Conservation (phyloP, 2,797 vertebrate species). For the Enteromius radiatus region DNA sequence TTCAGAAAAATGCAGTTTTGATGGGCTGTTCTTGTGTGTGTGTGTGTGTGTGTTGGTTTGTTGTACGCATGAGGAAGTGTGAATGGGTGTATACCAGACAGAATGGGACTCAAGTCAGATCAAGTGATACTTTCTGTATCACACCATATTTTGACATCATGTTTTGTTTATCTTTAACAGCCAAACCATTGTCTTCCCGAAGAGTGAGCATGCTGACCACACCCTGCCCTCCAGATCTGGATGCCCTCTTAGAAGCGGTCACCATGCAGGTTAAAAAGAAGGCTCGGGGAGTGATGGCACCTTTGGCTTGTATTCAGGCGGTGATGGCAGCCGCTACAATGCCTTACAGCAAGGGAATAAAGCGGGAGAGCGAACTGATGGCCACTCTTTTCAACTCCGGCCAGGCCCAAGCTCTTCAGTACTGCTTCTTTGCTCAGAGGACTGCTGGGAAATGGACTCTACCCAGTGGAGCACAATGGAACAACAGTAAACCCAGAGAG, state of each 20-base stretch:
- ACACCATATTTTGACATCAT: slow-evolving; percentile 28
- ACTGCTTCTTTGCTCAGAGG: slow-evolving; percentile 89
- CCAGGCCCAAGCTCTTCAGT: slow-evolving; percentile 87
- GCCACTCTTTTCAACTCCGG: slow-evolving; percentile 76
- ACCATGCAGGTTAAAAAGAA: slow-evolving; percentile 71
- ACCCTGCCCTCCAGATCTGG: slow-evolving; percentile 70
- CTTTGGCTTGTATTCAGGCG: slow-evolving; percentile 83
- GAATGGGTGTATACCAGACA: not conserved
- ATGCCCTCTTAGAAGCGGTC: slow-evolving; percentile 74
- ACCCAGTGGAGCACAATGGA: slow-evolving; percentile 82
- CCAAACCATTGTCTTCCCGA: slow-evolving; percentile 71
- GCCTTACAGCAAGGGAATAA: slow-evolving; percentile 80
- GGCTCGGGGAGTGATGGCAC: slow-evolving; percentile 81
- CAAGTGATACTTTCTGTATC: not conserved
- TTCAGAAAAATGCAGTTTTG: slow-evolving; percentile 24
- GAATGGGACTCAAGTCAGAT: not conserved
- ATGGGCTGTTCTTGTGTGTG: slow-evolving; percentile 56
- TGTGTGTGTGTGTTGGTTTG: slow-evolving; percentile 6
- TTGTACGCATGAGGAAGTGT: not conserved
- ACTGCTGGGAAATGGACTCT: slow-evolving; percentile 79
- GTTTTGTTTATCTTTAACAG: slow-evolving; percentile 67
- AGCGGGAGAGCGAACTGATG: slow-evolving; percentile 82
- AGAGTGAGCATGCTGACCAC: slow-evolving; percentile 76
- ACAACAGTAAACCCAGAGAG: slow-evolving; percentile 73
- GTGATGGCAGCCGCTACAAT: slow-evolving; percentile 78